phyloP scores from a whole-genome alignment of 2,113 vertebrate species.

The Podarcis cretensis region DNA sequence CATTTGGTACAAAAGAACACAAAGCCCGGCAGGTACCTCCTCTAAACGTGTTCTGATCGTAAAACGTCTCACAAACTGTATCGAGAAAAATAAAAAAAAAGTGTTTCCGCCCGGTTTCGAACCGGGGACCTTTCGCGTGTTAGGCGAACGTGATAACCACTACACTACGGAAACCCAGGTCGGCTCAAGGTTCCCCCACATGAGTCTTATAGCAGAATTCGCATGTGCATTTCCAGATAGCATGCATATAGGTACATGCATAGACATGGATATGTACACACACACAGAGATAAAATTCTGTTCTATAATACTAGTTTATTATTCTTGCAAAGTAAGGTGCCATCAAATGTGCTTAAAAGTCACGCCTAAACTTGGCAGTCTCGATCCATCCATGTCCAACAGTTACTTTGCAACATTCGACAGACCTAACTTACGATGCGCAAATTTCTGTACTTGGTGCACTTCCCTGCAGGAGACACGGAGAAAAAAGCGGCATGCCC shows the following conservation, averaged over 20 bases:
- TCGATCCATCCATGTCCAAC: background rate
- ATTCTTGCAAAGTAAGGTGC: too few relatives aligned
- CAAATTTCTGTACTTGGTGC: background rate
- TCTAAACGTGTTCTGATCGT: background rate
- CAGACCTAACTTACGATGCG: background rate
- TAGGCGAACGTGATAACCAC: slow-evolving; percentile 66
- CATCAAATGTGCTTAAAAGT: too few relatives aligned
- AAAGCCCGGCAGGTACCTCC: too few relatives aligned
- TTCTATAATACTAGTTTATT: too few relatives aligned
- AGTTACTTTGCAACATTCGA: background rate
- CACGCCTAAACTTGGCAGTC: too few relatives aligned
- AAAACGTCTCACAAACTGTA: too few relatives aligned
- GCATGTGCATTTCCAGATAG: too few relatives aligned
- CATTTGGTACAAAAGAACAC: background rate
- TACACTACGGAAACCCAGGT: slow-evolving; percentile 64
- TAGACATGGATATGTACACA: too few relatives aligned
- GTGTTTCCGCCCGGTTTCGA: slow-evolving; percentile 63
- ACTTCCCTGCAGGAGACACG: background rate
- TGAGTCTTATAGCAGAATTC: fast-evolving
- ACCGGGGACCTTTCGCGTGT: slow-evolving; percentile 56
- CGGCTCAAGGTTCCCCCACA: fast-evolving
- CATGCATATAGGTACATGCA: too few relatives aligned
- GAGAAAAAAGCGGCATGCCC: too few relatives aligned
- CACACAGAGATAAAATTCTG: too few relatives aligned
- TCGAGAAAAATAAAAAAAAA: background rate